phyloP scores from a whole-genome alignment of 2,888 invertebrate species.

The Chaetogeoica ovagalla region DNA sequence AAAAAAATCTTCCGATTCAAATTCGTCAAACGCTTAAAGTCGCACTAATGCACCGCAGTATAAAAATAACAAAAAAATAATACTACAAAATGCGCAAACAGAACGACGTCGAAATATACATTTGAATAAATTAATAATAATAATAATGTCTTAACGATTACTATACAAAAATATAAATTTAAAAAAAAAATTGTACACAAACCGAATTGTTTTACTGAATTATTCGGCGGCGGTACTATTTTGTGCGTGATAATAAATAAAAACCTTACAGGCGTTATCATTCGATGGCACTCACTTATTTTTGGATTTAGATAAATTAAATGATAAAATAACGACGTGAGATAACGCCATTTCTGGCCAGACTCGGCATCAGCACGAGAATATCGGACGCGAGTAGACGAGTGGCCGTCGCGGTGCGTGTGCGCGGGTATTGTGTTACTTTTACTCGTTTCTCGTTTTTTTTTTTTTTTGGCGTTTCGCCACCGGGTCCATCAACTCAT shows the following conservation, averaged over 20 bases:
- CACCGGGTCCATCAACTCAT: not conserved
- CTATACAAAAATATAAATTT: no score
- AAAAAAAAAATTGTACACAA: no score
- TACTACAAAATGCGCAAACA: not conserved
- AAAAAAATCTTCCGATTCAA: no score
- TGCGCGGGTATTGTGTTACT: constrained; percentile 3
- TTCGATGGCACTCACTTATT: not conserved
- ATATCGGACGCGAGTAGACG: not conserved
- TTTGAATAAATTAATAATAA: not conserved
- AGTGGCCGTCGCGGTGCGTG: not conserved
- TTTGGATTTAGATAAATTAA: constrained; percentile 10
- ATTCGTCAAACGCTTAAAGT: no score
- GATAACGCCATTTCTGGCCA: not conserved
- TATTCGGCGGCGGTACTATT: no score
- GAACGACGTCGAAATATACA: not conserved
- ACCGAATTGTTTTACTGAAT: not conserved
- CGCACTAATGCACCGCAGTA: not conserved
- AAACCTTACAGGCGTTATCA: not conserved
- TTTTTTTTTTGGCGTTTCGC: constrained; percentile 12
- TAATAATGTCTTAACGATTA: not conserved
- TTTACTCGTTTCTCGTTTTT: not conserved
- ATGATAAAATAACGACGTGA: not conserved
- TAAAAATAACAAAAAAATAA: constrained; percentile 22
- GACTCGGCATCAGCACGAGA: not conserved
- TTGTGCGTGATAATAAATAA: not conserved